Base-by-base conservation (phyloP, 2,797 vertebrate species). In the Cygnus olor region DNA sequence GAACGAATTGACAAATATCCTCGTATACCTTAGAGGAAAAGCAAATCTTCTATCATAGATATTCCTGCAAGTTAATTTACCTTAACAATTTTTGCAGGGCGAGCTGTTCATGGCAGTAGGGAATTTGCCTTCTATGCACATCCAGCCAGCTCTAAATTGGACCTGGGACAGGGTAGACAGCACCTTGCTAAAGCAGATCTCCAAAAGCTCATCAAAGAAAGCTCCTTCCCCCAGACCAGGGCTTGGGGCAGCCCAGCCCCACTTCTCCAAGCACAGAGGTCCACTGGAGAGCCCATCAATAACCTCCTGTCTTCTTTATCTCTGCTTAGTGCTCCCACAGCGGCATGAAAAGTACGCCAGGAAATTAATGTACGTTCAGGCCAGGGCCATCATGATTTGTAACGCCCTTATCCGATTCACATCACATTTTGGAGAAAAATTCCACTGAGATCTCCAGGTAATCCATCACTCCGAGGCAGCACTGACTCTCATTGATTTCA, bases 291-390 rank as follows among this genome's bases (percentile, higher is more conserved):
- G 21, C 49, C 73, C 69, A 15, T 12, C 17, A 11, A 7, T 9
- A 5, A 70, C 19, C 44, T 27, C 79, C 25, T 27, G 20, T 19
- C 63, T 9, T 32, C 63, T 25, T n/a, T 14, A 2, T 5, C 44
- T 20, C 70, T 82, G 16, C 4, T 56, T 14, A 5, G 22, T n/a
- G 53, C 54, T 83, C 45, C 64, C 69, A 30, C 25, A 11, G 17
- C 0, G 12, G 71, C 42, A 28, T 1, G 54, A 65, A 36, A 85
- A 70, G 69, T 13, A 34, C 0, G 0, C 38, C 15, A 47, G 51
- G 25, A 80, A 53, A 24, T 10, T 7, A 25, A 9, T 0, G 1
- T 17, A 63, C 12, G 3, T 19, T 14, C 30, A 27, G 11, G 3
- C 8, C 21, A 20, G 80, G 14, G 61, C 58, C 54, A 34, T 24